Evolutionary conservation across 2,888 invertebrate genomes (phyloP).

Genomic region (Drosophila prostipennis): DNA sequence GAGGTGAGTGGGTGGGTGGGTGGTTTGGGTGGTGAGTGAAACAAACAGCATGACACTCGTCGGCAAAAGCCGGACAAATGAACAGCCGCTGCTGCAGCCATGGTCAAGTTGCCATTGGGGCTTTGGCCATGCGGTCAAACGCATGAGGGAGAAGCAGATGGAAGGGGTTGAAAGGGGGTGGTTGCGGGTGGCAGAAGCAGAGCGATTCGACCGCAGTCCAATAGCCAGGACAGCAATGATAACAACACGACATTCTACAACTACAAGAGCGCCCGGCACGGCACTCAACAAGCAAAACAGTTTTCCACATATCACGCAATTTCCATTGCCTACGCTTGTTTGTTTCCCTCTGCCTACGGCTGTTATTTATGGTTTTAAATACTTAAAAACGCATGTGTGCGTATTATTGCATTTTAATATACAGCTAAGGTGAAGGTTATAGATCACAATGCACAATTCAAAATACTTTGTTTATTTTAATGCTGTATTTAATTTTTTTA

Average conservation of each 20-base stretch:
- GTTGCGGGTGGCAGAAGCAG: not conserved
- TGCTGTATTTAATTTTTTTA: no score
- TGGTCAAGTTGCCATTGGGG: conserved; percentile 58
- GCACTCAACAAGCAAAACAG: conserved; percentile 70
- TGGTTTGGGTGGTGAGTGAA: conserved; percentile 8
- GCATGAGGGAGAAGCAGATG: conserved; percentile 9
- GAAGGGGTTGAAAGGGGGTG: not conserved
- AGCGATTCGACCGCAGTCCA: conserved; percentile 58
- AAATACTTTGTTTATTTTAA: no score
- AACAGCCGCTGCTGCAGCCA: conserved; percentile 62
- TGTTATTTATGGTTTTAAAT: conserved; percentile 66
- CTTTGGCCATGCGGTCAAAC: conserved; percentile 34
- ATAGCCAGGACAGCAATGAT: conserved; percentile 60
- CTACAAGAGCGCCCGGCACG: conserved; percentile 48
- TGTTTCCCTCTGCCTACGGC: conserved; percentile 17
- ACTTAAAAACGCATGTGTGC: conserved; percentile 19
- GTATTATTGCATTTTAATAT: conserved; percentile 55
- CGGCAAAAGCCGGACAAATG: conserved; percentile 62
- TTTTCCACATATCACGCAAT: conserved; percentile 71
- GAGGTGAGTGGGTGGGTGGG: not conserved
- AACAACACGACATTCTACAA: conserved; percentile 38
- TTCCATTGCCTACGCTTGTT: conserved; percentile 47
- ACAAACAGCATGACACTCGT: conserved; percentile 75
- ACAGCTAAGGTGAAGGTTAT: no score
- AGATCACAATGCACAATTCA: no score